A percentile compares a stretch with the other conserved stretches of the same genome.
These are phyloP conservation scores for Pogonocherus hispidulus DNA, from an alignment of 2,888 invertebrate species.

Conservation along the genomic window DNA sequence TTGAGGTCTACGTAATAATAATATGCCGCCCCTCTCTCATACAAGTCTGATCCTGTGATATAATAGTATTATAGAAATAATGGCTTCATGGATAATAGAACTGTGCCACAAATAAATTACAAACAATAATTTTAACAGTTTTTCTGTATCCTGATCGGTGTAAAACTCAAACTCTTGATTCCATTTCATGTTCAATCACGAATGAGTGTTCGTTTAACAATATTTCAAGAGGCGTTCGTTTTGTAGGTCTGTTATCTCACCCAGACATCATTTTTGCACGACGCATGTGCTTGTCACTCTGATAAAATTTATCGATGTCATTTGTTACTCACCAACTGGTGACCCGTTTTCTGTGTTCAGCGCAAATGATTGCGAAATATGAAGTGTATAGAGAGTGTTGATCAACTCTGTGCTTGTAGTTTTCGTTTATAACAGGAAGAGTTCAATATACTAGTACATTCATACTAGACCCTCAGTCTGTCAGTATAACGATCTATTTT, in stretches of 20 bases:
- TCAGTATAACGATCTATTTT: no score
- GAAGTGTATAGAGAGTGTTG: background rate
- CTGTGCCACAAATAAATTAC: no score
- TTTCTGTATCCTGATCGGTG: background rate
- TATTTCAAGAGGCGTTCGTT: background rate
- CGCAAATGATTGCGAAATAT: background rate
- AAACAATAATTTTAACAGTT: background rate
- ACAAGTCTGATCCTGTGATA: no score
- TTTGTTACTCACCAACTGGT: background rate
- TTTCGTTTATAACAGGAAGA: no score
- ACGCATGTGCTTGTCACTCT: constrained; percentile 2
- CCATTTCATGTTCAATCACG: background rate
- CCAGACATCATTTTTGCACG: constrained; percentile 1
- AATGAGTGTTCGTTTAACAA: constrained; percentile 2
- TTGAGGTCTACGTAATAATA: no score
- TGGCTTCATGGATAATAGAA: no score
- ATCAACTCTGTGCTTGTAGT: background rate
- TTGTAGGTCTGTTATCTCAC: constrained; percentile 1
- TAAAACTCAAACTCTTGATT: background rate
- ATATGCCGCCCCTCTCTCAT: no score
- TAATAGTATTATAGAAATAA: no score
- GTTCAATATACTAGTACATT: no score
- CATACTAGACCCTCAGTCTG: no score
- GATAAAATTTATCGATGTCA: background rate
- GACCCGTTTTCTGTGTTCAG: background rate